phyloP scores from a whole-genome alignment of 2,888 invertebrate genomes.

The Drosophila greeni region DNA sequence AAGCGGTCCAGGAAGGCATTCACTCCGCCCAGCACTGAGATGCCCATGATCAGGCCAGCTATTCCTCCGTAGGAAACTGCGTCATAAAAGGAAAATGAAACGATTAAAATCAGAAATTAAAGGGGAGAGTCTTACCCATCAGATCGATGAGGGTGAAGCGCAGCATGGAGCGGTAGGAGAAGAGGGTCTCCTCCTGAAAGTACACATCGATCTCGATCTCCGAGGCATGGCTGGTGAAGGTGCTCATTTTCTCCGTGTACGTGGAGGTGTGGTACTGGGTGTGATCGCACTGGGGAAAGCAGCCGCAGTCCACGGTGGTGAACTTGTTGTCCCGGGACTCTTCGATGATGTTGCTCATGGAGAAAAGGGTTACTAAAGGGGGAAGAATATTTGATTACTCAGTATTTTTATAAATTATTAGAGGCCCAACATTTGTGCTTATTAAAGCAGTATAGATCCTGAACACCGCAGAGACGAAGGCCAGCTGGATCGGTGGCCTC shows the following conservation, averaged over 20 bases:
- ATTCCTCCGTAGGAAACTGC: constrained; percentile 71
- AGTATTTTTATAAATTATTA: neutral
- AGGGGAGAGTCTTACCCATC: constrained; percentile 46
- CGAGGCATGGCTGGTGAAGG: neutral
- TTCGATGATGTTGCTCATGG: constrained; percentile 64
- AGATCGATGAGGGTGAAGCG: constrained; percentile 64
- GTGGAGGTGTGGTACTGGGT: constrained; percentile 61
- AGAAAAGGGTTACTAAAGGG: constrained; percentile 38
- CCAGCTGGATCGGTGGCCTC: fast-evolving
- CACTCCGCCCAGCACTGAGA: constrained; percentile 62
- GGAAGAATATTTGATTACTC: neutral
- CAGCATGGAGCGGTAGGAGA: constrained; percentile 66
- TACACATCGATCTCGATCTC: constrained; percentile 56
- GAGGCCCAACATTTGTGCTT: constrained; percentile 36
- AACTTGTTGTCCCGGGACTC: constrained; percentile 49
- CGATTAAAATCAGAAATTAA: neutral
- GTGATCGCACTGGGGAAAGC: constrained; percentile 65
- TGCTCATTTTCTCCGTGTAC: constrained; percentile 45
- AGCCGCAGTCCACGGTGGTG: constrained; percentile 57
- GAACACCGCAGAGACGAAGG: neutral
- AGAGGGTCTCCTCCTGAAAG: constrained; percentile 65
- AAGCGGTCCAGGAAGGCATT: constrained; percentile 55
- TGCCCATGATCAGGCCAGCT: constrained; percentile 64
- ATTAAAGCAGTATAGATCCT: constrained; percentile 49
- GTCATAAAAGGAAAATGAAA: neutral